Percentiles rank a stretch among this genome's conserved stretches.
These are phyloP conservation scores for Nasonia giraulti DNA, from an alignment of 1,140 invertebrate genomes.

Conservation along the genomic window DNA sequence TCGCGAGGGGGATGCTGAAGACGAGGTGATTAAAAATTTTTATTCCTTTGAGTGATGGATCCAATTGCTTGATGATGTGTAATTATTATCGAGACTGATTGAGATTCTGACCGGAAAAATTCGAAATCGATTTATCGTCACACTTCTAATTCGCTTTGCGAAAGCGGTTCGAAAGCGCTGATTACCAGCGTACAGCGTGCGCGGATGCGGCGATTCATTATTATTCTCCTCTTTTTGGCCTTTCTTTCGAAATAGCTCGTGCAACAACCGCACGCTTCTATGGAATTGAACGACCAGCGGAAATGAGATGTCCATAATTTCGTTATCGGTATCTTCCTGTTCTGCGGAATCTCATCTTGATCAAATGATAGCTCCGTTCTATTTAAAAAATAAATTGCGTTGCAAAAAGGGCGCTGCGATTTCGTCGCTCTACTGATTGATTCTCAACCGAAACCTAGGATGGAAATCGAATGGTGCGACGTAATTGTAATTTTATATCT, in stretches of 20 bases:
- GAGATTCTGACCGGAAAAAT: too few relatives aligned
- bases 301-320: constrained; percentile 17
- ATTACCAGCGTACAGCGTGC: not conserved
- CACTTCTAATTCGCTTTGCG: not conserved
- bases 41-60: too few relatives aligned
- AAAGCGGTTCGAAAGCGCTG: not conserved
- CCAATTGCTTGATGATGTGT: too few relatives aligned
- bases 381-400: not conserved
- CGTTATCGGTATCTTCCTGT: not conserved
- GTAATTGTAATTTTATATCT: not conserved
- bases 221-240: not conserved
- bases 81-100: too few relatives aligned
- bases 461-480: not conserved
- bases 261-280: not conserved
- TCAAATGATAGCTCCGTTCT: not conserved
- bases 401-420: not conserved
- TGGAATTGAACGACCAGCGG: constrained; percentile 6
- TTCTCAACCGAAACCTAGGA: not conserved
- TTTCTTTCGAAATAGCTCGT: not conserved
- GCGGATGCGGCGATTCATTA: not conserved
- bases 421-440: not conserved
- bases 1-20: too few relatives aligned
- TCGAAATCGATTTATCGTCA: too few relatives aligned
- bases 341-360: not conserved
- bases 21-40: too few relatives aligned